A percentile compares a stretch with the other conserved stretches of the same genome.
phyloP scores from a whole-genome alignment of 2,888 invertebrate species.

The Unio pictorum region DNA sequence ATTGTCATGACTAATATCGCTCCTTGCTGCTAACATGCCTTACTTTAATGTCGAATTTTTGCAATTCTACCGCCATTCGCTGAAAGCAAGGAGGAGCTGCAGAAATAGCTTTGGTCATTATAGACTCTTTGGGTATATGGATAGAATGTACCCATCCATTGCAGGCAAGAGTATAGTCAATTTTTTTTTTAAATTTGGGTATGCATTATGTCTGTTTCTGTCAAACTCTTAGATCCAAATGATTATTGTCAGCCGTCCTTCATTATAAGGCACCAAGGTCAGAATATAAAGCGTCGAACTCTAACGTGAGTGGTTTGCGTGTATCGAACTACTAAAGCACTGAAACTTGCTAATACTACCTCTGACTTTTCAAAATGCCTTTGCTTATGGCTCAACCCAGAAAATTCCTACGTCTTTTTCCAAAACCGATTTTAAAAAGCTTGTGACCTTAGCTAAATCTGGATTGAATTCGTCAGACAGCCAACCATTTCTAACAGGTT shows the following conservation, averaged over 20 bases:
- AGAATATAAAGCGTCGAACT: constrained; percentile 34
- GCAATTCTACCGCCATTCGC: too few species aligned
- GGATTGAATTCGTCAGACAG: constrained; percentile 21
- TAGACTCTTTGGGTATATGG: constrained; percentile 37
- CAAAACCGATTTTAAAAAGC: constrained; percentile 12
- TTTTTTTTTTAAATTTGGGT: constrained; percentile 42
- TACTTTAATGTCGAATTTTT: too few species aligned
- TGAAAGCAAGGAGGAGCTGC: constrained; percentile 16
- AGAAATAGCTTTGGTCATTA: constrained; percentile 16
- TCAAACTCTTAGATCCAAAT: constrained; percentile 45
- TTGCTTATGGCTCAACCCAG: background rate
- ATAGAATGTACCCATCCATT: constrained; percentile 38
- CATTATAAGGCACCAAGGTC: constrained; percentile 43
- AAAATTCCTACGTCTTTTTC: constrained; percentile 14
- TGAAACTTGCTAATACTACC: constrained; percentile 9
- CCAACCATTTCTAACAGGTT: constrained; percentile 19
- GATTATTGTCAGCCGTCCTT: constrained; percentile 38
- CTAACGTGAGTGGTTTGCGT: constrained; percentile 20
- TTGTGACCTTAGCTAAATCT: constrained; percentile 16
- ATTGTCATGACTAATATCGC: too few species aligned
- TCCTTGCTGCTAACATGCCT: too few species aligned
- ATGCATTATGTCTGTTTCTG: constrained; percentile 23
- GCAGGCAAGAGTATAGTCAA: constrained; percentile 31
- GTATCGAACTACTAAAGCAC: constrained; percentile 31
- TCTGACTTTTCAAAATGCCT: constrained; percentile 17